Evolutionary conservation across 2,888 invertebrate genomes (phyloP).

Genomic region (Agrochola lota): DNA sequence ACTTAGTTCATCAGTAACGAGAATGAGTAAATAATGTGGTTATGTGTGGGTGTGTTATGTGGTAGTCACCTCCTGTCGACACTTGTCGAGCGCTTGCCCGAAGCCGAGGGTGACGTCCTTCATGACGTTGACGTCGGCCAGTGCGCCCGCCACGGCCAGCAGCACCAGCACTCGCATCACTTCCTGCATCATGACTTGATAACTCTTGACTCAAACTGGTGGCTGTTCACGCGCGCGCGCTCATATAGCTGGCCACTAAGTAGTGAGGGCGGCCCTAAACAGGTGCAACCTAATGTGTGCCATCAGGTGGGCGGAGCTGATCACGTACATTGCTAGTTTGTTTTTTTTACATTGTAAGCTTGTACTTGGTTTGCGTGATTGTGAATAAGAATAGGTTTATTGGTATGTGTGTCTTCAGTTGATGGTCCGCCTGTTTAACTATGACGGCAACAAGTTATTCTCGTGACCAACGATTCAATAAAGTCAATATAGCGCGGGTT

Average conservation of each 20-base stretch:
- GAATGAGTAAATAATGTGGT: background rate
- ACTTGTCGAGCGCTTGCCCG: conserved; percentile 84
- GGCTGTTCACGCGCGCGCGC: background rate
- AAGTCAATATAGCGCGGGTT: background rate
- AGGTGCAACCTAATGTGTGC: conserved; percentile 34
- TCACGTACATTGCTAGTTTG: conserved; percentile 17
- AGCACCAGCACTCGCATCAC: conserved; percentile 50
- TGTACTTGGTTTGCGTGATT: conserved; percentile 9
- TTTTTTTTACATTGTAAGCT: conserved; percentile 26
- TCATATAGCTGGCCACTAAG: conserved; percentile 46
- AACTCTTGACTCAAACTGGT: background rate
- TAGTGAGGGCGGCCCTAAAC: background rate
- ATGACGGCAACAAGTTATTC: conserved; percentile 10
- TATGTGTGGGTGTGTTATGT: too few relatives aligned
- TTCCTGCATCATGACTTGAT: conserved; percentile 15
- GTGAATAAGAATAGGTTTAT: background rate
- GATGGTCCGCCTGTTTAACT: conserved; percentile 17
- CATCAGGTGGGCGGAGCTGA: conserved; percentile 26
- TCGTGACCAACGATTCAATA: background rate
- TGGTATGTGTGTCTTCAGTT: background rate
- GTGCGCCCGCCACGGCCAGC: conserved; percentile 47
- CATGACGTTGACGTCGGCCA: conserved; percentile 78
- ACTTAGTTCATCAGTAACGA: background rate
- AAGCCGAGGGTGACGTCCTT: conserved; percentile 88
- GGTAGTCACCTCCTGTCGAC: conserved; percentile 80